Conservation (phyloP, 2,797 vertebrate species). For the Lemur catta region DNA sequence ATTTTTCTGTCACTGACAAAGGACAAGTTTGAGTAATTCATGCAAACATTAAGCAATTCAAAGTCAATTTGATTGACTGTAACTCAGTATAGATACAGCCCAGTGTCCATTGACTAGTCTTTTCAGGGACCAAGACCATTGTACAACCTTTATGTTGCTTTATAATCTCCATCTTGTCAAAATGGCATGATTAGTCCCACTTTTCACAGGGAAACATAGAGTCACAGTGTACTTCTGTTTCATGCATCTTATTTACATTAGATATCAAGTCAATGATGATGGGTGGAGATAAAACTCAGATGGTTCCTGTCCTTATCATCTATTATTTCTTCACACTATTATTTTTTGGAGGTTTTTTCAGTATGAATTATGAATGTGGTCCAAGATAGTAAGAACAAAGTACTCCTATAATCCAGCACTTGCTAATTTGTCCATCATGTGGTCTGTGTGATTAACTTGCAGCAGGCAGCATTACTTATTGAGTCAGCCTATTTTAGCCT, state of each 20-base stretch:
- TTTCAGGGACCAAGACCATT: neutral
- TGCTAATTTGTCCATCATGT: slow-evolving; percentile 8
- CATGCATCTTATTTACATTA: neutral
- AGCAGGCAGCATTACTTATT: slow-evolving; percentile 79
- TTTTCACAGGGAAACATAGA: neutral
- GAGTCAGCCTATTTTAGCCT: slow-evolving; percentile 78
- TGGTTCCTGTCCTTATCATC: neutral
- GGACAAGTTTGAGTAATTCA: slow-evolving; percentile 50
- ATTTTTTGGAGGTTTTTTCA: neutral
- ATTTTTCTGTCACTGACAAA: slow-evolving; percentile 56
- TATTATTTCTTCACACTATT: neutral
- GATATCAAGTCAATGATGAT: neutral
- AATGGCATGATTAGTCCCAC: neutral
- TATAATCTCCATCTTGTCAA: neutral
- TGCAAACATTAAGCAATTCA: slow-evolving; percentile 45
- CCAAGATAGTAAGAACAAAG: neutral
- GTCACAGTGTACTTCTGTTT: neutral
- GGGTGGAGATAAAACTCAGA: neutral
- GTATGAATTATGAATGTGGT: neutral
- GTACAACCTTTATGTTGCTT: neutral
- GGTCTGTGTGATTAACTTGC: slow-evolving; percentile 77
- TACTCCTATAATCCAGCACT: neutral
- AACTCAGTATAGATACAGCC: neutral
- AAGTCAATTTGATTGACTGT: slow-evolving; percentile 37
- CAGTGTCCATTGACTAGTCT: neutral